Percentiles rank a stretch among this genome's conserved stretches.
phyloP scores from a whole-genome alignment of 2,113 vertebrate species.

The Hirundichthys speculiger region DNA sequence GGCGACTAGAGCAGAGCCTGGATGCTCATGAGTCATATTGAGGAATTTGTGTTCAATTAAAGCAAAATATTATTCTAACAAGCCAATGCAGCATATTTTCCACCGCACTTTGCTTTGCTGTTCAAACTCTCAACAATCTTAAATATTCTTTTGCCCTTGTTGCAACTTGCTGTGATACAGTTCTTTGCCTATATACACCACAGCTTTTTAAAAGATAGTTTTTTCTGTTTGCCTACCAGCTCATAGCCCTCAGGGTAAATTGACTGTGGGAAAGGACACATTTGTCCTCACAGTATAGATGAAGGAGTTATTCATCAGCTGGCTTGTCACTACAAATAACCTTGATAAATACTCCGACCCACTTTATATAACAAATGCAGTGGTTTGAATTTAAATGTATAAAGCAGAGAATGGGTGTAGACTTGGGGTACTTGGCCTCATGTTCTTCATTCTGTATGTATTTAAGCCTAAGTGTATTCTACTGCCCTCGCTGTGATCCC shows the following conservation, averaged over 20 bases:
- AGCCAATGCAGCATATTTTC: conserved; percentile 61
- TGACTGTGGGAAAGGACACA: conserved; percentile 47
- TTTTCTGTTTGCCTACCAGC: conserved; percentile 7
- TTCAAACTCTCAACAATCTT: conserved; percentile 21
- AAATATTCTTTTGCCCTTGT: conserved; percentile 29
- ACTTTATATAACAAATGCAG: conserved; percentile 52
- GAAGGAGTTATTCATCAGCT: conserved; percentile 63
- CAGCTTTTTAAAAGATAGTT: background rate
- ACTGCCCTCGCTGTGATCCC: conserved; percentile 27
- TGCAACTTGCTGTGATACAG: conserved; percentile 5
- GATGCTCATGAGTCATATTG: conserved; percentile 55
- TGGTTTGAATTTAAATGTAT: conserved; percentile 48
- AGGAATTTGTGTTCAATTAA: conserved; percentile 64
- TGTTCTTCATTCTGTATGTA: conserved; percentile 40
- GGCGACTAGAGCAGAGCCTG: conserved; percentile 41
- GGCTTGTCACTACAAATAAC: conserved; percentile 34
- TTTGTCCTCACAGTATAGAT: conserved; percentile 54
- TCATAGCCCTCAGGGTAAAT: conserved; percentile 35
- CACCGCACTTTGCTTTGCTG: conserved; percentile 35
- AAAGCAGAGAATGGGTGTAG: conserved; percentile 26
- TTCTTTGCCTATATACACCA: conserved; percentile 4
- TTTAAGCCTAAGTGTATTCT: conserved; percentile 44
- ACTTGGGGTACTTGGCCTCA: conserved; percentile 44
- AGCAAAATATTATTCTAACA: conserved; percentile 63
- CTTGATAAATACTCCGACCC: conserved; percentile 58